phyloP scores from a whole-genome alignment of 2,888 invertebrate species.

The Endomychus coccineus region DNA sequence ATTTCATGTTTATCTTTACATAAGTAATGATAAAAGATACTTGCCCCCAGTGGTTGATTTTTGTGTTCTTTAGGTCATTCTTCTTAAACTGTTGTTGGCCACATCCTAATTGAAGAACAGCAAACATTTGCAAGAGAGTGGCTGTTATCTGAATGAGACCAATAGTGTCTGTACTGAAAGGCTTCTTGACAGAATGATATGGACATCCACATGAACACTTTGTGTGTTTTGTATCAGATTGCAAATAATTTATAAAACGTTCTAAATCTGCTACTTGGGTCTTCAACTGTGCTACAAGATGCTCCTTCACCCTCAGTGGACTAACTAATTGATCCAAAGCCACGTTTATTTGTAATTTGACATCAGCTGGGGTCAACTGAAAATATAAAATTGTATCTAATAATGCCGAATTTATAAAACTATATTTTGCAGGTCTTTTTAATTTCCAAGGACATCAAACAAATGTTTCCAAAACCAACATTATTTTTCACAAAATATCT shows the following conservation, averaged over 20 bases:
- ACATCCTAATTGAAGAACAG: constrained; percentile 88
- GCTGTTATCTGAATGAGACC: constrained; percentile 82
- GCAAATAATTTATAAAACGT: constrained; percentile 90
- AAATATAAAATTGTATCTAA: constrained; percentile 12
- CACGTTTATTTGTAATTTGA: constrained; percentile 81
- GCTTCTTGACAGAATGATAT: constrained; percentile 40
- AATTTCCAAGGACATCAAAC: too few relatives aligned
- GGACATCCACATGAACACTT: constrained; percentile 46
- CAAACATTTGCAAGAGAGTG: constrained; percentile 85
- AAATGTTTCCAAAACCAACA: too few relatives aligned
- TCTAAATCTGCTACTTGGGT: constrained; percentile 97
- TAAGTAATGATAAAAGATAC: constrained; percentile 19
- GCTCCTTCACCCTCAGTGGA: constrained; percentile 92
- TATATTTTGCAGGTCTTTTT: too few relatives aligned
- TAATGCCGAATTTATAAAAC: too few relatives aligned
- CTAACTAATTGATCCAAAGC: constrained; percentile 88
- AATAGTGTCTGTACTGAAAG: constrained; percentile 51
- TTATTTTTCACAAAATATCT: too few relatives aligned
- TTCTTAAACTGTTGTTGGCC: constrained; percentile 64
- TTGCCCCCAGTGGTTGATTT: constrained; percentile 88
- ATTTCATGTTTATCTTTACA: too few relatives aligned
- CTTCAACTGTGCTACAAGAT: constrained; percentile 89
- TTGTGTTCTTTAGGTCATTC: constrained; percentile 77
- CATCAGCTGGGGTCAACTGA: constrained; percentile 67
- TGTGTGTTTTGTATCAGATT: constrained; percentile 59